Evolutionary conservation across 2,888 invertebrate species (phyloP).

Genomic region (Oscheius sp.): DNA sequence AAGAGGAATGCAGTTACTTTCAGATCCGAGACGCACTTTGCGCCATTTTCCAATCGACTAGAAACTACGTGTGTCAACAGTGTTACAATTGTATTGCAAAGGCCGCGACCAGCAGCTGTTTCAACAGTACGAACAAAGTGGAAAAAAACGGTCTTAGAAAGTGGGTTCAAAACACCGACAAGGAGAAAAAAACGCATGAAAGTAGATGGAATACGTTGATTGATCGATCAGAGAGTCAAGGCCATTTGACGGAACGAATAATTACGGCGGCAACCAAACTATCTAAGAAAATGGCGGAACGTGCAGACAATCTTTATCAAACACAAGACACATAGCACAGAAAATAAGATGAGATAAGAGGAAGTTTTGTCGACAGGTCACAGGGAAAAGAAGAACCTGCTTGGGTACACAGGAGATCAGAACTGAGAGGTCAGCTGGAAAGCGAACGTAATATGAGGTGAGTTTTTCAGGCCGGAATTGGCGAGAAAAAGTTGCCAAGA

Average conservation of each 20-base stretch:
- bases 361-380: not conserved
- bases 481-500: conserved; percentile 38
- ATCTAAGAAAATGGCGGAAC: not conserved
- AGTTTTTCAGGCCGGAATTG: conserved; percentile 11
- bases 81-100: not conserved
- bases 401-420: not conserved
- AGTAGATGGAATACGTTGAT: not conserved
- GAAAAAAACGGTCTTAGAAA: not conserved
- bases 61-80: conserved; percentile 1
- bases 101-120: not conserved
- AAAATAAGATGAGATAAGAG: conserved; percentile 1
- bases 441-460: conserved; percentile 10
- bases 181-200: not conserved
- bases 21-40: not conserved
- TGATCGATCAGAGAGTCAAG: conserved; percentile 1
- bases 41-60: not conserved
- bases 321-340: no score
- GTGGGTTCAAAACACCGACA: not conserved
- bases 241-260: not conserved
- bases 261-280: not conserved
- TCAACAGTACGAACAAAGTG: not conserved
- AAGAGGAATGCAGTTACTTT: not conserved
- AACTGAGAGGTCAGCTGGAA: conserved; percentile 24
- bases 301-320: no score
- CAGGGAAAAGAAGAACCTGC: no score